Evolutionary conservation across 2,888 invertebrate genomes (phyloP).

Genomic region (Meandrusa payeni): DNA sequence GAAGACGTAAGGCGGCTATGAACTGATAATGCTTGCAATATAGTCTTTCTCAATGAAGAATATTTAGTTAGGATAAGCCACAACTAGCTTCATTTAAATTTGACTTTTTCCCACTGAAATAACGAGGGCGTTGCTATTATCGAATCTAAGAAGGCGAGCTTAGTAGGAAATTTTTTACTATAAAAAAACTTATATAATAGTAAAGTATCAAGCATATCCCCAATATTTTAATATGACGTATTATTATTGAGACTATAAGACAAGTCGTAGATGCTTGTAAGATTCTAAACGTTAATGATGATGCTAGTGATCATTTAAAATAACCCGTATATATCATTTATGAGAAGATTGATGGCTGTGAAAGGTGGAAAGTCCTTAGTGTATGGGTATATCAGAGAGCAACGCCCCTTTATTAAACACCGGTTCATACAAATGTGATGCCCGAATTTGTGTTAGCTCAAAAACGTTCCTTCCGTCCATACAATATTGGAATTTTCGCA

Average conservation of each 20-base stretch:
- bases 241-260: too few species aligned
- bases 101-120: conserved; percentile 10
- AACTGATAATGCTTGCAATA: conserved; percentile 39
- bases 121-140: conserved; percentile 19
- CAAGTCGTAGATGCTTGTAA: too few species aligned
- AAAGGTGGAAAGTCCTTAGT: conserved; percentile 32
- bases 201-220: background rate
- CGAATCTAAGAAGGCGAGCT: conserved; percentile 6
- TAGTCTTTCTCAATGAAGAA: background rate
- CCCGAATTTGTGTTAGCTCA: conserved; percentile 58
- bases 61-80: conserved; percentile 21
- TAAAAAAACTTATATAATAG: background rate
- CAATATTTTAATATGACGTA: background rate
- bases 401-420: conserved; percentile 39
- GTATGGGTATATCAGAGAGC: conserved; percentile 36
- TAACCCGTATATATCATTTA: background rate
- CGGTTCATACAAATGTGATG: conserved; percentile 29
- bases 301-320: too few species aligned
- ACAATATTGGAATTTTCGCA: conserved; percentile 58
- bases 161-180: conserved; percentile 1
- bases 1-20: conserved; percentile 46
- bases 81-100: conserved; percentile 28
- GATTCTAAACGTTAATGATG: too few species aligned
- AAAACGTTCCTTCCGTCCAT: conserved; percentile 74
- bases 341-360: conserved; percentile 44